Percentiles rank a stretch among this genome's conserved stretches.
Conservation (phyloP, 1,140 invertebrate genomes). For the Riptortus pedestris region DNA sequence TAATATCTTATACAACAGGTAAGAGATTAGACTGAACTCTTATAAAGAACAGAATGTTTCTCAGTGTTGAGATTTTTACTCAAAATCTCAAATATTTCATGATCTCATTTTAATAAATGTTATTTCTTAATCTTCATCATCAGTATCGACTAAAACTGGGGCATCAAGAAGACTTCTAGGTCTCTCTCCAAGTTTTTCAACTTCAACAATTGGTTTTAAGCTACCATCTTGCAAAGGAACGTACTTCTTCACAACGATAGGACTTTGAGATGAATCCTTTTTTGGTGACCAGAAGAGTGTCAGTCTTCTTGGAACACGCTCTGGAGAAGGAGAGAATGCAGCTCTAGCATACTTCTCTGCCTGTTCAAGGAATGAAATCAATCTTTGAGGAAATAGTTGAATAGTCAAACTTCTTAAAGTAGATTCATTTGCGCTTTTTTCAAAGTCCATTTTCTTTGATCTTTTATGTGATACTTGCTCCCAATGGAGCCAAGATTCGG, state of each 20-base stretch:
- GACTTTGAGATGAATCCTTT: neutral
- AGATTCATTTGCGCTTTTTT: constrained; percentile 16
- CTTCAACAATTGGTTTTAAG: neutral
- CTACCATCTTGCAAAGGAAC: neutral
- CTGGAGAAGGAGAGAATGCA: constrained; percentile 30
- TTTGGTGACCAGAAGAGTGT: constrained; percentile 8
- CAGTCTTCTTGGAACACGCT: neutral
- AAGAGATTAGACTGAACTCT: too few species aligned
- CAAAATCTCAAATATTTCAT: too few species aligned
- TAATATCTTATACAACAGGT: too few species aligned
- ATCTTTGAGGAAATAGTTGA: constrained; percentile 61
- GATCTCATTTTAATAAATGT: too few species aligned
- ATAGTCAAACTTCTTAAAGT: constrained; percentile 43
- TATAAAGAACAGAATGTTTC: too few species aligned
- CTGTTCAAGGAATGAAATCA: constrained; percentile 64
- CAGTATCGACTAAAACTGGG: neutral
- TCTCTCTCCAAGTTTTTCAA: constrained; percentile 6
- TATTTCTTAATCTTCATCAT: constrained; percentile 2
- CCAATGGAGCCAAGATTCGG: constrained; percentile 31
- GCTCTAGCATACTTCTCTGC: constrained; percentile 60
- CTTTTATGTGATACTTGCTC: constrained; percentile 7
- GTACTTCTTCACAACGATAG: neutral
- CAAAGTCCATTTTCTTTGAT: constrained; percentile 23
- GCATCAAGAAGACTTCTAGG: neutral
- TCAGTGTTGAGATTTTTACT: too few species aligned